Percentiles rank a stretch among this genome's conserved stretches.
These are phyloP conservation scores for Falcunculus frontatus DNA, from an alignment of 2,113 vertebrate species.

Conservation along the genomic window DNA sequence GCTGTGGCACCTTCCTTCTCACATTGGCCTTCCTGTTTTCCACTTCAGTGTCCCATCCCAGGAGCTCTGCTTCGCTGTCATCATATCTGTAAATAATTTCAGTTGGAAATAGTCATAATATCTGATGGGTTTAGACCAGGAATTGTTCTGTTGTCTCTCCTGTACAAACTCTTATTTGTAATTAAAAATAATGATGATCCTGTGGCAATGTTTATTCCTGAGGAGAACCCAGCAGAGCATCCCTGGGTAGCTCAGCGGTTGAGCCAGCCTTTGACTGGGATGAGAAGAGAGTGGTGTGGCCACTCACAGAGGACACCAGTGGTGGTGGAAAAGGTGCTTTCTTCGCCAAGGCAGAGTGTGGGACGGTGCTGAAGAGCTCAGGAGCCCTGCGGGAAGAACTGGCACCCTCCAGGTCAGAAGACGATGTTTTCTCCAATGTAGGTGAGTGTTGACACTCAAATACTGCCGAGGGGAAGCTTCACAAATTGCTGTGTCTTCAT, in stretches of 20 bases:
- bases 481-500: not conserved
- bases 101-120: not conserved
- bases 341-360: not conserved
- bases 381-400: not conserved
- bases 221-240: not conserved
- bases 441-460: slow-evolving; percentile 2
- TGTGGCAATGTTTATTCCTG: not conserved
- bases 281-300: not conserved
- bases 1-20: not conserved
- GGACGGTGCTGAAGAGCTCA: not conserved
- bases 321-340: not conserved
- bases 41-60: not conserved
- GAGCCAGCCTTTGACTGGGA: slow-evolving; percentile 18
- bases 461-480: not conserved
- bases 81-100: not conserved
- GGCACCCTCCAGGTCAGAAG: not conserved
- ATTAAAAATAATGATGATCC: not conserved
- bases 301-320: not conserved
- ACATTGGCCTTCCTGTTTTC: not conserved
- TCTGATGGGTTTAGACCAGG: not conserved
- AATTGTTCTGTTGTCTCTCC: not conserved
- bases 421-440: slow-evolving; percentile 59
- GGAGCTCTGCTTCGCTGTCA: not conserved
- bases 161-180: not conserved
- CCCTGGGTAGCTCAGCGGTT: accelerated